A percentile compares a stretch with the other conserved stretches of the same genome.
These are phyloP conservation scores for Folsomia manolachei DNA, from an alignment of 2,888 invertebrate genomes.

Conservation along the genomic window DNA sequence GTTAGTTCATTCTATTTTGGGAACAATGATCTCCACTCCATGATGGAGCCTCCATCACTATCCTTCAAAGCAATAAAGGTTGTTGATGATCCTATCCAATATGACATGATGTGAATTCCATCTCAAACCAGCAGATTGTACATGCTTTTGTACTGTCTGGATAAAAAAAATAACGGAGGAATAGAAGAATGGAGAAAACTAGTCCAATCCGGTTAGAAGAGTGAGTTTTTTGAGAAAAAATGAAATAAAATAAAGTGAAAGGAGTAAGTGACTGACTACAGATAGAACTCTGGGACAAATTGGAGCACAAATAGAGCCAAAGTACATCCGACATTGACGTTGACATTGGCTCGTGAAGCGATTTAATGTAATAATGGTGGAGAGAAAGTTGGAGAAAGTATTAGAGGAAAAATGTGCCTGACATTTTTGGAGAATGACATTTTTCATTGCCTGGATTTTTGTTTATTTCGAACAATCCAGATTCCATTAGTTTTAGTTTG, in stretches of 20 bases:
- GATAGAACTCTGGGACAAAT: no score
- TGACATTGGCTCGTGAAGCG: no score
- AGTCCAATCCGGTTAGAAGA: neutral
- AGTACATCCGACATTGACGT: no score
- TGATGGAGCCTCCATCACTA: no score
- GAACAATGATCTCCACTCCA: neutral
- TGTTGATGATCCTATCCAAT: neutral
- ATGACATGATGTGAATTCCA: neutral
- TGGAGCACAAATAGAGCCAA: neutral
- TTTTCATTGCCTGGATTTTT: no score
- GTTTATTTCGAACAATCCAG: no score
- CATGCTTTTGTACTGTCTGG: no score
- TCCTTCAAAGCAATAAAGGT: neutral
- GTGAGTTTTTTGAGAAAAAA: neutral
- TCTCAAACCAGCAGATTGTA: neutral
- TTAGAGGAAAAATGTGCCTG: no score
- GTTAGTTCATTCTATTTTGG: slow-evolving; percentile 9
- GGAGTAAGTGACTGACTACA: neutral
- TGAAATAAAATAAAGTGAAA: neutral
- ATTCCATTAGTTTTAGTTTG: no score
- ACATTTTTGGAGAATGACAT: no score
- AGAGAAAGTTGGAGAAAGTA: neutral
- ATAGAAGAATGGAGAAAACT: no score
- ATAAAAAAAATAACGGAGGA: no score
- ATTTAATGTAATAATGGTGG: neutral